Base-by-base conservation (phyloP, 1,140 invertebrate genomes). In the Helicoverpa zea region DNA sequence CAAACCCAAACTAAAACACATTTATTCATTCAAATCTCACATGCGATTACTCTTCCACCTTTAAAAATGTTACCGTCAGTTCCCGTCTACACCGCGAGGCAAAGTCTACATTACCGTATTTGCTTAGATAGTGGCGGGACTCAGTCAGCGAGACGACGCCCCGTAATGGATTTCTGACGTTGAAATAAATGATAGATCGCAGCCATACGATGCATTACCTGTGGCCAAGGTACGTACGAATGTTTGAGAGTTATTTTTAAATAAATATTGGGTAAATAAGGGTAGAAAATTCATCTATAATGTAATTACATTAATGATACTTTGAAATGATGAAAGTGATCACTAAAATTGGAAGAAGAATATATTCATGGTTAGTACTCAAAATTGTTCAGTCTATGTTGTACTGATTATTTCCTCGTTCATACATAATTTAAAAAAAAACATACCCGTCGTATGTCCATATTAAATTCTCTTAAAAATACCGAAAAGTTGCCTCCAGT, bases 161-260 rank as follows among this genome's bases (percentile, higher is more conserved):
- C 77, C 11, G 88, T 91, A 91, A 91, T 91, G 90, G 90, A 90
- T 90, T 90, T 85, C 82, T 88, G 90, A 90, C 90, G 87, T 90
- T 81, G 79, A 84, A 84, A 82, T 86, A 86, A 86, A 89, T 90
- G 90, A 90, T 90, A 85, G 87, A 91, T 90, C 84, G 81, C 83
- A 82, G 72, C 47, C 76, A 54, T 29, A 52, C 79, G 66, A 85
- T 81, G 86, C 85, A 89, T 89, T 88, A 89, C 86, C 84, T 89
- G 82, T 77, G 81, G 83, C 81, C 82, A 81, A 75, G 54, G 23
- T 23, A 23, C 29, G n/a, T 72, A 52, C 18, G 77, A 78, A 81
- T 81, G 68, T 79, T 72, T 66, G 75, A 82, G 68, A 66, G 66
- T 43, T 43, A 43, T 43, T 43, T 43, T 43, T 43, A 35, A 35